Base-by-base conservation (phyloP, 2,113 vertebrate species). In the Bos javanicus region DNA sequence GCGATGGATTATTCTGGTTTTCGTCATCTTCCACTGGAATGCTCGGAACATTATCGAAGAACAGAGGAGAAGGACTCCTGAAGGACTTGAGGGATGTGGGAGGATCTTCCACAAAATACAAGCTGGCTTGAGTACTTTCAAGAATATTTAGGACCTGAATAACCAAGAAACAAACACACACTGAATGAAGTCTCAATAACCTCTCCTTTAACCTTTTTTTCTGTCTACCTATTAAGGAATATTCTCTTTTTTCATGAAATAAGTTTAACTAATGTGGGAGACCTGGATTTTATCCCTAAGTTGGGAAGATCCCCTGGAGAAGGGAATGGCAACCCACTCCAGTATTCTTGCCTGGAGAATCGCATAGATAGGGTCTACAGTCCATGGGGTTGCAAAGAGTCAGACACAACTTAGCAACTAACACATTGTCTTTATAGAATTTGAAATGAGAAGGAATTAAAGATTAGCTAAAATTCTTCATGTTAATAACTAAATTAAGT, bases 11-110 rank as follows among this genome's bases (percentile, higher is more conserved):
- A n/a, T 95, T 97, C 96, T 94, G 94, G 80, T 92, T 97, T 97
- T 99, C 98, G 46, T 98, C 99, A 23, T 98, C 98, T 98, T 99
- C 99, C 94, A 98, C 96, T 1, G 98, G 98, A 43, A 98, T n/a
- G 85, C 98, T 98, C 76, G 23, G 76, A 28, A 98, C 57, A 2
- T 71, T 96, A 3, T 95, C 93, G 56, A 59, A 43, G 36, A 93
- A 95, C 5, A 91, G 50, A 83, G 97, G 92, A 64, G 87, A 62
- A 81, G 95, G 90, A 0, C 4, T 26, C 28, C 52, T 87, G 57
- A 83, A 98, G 67, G 98, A 98, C 54, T 98, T 98, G 30, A 99
- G 97, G 39, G 98, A 98, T n/a, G 11, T 90, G 9, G 98, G 98
- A 56, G 98, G 98, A 60, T 99, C 98, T 26, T 98, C 97, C 12